phyloP scores from a whole-genome alignment of 2,888 invertebrate genomes.

The Lithodes maja region DNA sequence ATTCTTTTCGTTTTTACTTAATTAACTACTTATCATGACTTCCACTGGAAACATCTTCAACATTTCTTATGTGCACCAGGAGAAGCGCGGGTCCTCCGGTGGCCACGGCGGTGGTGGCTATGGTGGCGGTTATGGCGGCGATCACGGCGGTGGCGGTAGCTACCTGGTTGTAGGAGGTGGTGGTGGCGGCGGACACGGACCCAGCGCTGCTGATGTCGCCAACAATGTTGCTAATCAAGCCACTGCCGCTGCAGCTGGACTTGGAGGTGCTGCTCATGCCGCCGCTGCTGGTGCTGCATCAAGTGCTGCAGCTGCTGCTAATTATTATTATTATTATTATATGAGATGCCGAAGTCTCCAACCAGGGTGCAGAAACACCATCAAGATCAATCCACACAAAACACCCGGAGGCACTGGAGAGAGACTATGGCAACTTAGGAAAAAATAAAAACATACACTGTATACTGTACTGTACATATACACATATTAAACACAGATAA shows the following conservation, averaged over 20 bases:
- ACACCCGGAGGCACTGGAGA: too few species aligned
- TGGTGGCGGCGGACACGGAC: constrained; percentile 45
- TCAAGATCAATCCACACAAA: too few species aligned
- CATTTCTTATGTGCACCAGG: neutral
- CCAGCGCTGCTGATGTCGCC: constrained; percentile 47
- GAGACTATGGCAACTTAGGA: too few species aligned
- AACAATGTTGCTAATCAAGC: constrained; percentile 63
- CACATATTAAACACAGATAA: too few species aligned
- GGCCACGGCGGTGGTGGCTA: constrained; percentile 9
- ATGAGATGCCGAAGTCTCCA: too few species aligned
- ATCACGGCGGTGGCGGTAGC: constrained; percentile 31
- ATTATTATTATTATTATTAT: too few species aligned
- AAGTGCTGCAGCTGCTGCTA: constrained; percentile 55
- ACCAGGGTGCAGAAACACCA: too few species aligned
- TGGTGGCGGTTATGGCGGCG: constrained; percentile 9
- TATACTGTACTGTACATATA: too few species aligned
- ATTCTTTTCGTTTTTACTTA: too few species aligned
- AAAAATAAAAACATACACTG: too few species aligned
- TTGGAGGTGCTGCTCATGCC: neutral
- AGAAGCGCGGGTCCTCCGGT: constrained; percentile 30
- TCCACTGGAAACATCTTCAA: too few species aligned
- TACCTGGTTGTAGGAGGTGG: constrained; percentile 16
- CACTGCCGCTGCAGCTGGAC: constrained; percentile 52
- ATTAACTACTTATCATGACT: too few species aligned
- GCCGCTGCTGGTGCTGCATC: constrained; percentile 14